Base-by-base conservation (phyloP, 1,140 invertebrate genomes). In the Diprion similis region DNA sequence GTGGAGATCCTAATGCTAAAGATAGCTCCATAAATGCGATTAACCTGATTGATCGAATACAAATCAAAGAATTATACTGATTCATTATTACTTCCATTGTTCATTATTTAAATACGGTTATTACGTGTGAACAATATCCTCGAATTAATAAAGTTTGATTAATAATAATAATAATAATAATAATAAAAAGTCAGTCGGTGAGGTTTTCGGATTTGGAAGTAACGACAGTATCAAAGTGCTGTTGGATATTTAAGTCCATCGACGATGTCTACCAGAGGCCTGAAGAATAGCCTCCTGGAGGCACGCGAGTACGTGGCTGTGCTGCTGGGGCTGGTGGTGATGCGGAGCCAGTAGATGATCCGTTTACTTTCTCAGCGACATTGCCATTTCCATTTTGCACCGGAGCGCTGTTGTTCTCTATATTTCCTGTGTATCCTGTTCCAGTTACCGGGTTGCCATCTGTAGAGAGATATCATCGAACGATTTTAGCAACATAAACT, bases 371-470 rank as follows among this genome's bases (percentile, higher is more conserved):
- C 10, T 81, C 77, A 24, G 80, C 78, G 66, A 77, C 78, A 78
- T 78, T 37, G 71, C 74, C 37, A 79, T 84, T 80, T 24, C 84
- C 84, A 70, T 86, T 84, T 73, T 83, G 81, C 75, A 82, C 70
- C 64, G 75, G 59, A 74, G 71, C 69, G 37, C 46, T 19, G 71
- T 79, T 76, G 73, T 80, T 71, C 70, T 75, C 74, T 64, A 70
- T 67, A 73, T 79, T 73, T 76, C 69, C 59, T 66, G 70, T 75
- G 76, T 88, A 88, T 24, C 87, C 87, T 64, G 82, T 82, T 18
- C 87, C 87, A 68, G 88, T 89, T 70, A 89, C 87, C 19, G 88
- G 88, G 72, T 89, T 89, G 13, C 86, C 87, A 80, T 88, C 88
- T 89, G 79, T 46, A 73, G 75, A 77, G 66, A 77, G 70, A 75